Percentiles rank a stretch among this genome's conserved stretches.
Conservation (phyloP, 1,140 invertebrate species). For the Mya arenaria region DNA sequence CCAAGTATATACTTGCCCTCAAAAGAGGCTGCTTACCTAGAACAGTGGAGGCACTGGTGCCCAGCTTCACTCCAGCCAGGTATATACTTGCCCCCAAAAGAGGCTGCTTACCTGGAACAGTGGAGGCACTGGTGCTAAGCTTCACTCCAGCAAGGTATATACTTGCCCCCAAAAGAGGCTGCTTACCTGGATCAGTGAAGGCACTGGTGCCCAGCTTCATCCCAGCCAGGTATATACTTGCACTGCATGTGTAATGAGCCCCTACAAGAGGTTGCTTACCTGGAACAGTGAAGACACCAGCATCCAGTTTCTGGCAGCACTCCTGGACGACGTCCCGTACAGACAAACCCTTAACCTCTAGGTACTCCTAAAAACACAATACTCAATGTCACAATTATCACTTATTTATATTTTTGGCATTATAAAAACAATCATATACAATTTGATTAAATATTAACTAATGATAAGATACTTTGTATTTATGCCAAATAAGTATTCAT, state of each 20-base stretch:
- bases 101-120: neutral
- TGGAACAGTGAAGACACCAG: constrained; percentile 66
- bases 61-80: neutral
- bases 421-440: too few species aligned
- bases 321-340: constrained; percentile 72
- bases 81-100: neutral
- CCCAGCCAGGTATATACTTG: neutral
- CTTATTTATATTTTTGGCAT: too few species aligned
- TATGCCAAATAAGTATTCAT: too few species aligned
- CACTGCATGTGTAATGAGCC: neutral
- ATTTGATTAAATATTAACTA: too few species aligned
- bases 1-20: constrained; percentile 54
- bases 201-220: neutral
- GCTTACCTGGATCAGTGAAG: neutral
- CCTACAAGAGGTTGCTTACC: constrained; percentile 57
- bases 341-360: constrained; percentile 67
- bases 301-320: constrained; percentile 68
- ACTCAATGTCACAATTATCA: too few species aligned
- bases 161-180: neutral
- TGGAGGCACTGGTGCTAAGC: constrained; percentile 44
- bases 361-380: constrained; percentile 75
- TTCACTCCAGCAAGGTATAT: constrained; percentile 52
- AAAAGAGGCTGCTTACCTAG: neutral
- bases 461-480: too few species aligned
- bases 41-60: neutral